Percentiles rank a stretch among this genome's conserved stretches.
These are phyloP conservation scores for Perca flavescens DNA, from an alignment of 2,113 vertebrate genomes.

Conservation along the genomic window DNA sequence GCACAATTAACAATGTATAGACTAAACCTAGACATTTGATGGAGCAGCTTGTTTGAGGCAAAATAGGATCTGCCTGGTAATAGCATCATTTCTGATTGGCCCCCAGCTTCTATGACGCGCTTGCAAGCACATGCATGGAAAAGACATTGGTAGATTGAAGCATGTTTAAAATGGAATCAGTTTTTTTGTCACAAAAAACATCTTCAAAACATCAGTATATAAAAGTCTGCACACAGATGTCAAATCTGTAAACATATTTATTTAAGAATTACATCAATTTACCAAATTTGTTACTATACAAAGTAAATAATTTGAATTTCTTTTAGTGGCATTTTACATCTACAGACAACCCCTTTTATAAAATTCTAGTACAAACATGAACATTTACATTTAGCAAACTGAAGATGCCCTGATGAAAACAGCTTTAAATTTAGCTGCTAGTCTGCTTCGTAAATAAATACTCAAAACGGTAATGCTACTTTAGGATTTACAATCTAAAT, in stretches of 20 bases:
- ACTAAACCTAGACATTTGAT: no score
- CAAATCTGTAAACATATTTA: slow-evolving; percentile 39
- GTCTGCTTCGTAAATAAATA: background rate
- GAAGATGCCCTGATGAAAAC: background rate
- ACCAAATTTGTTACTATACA: background rate
- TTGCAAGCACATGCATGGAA: no score
- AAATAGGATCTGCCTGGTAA: no score
- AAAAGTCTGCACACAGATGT: background rate
- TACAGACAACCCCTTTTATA: slow-evolving; percentile 24
- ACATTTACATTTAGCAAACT: background rate
- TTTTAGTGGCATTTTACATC: slow-evolving; percentile 18
- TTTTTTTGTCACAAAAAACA: background rate
- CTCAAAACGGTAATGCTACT: background rate
- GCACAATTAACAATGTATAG: no score
- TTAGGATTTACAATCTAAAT: background rate
- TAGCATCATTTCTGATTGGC: no score
- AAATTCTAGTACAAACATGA: background rate
- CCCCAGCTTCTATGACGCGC: no score
- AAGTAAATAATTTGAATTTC: background rate
- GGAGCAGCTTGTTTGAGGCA: no score
- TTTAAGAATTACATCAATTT: slow-evolving; percentile 24
- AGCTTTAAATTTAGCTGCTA: background rate
- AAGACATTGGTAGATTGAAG: no score
- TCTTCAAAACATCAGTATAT: background rate
- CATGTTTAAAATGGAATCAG: no score